Percentiles rank a stretch among this genome's conserved stretches.
These are phyloP conservation scores for Empidonax traillii DNA, from an alignment of 2,113 vertebrate species.

Conservation along the genomic window DNA sequence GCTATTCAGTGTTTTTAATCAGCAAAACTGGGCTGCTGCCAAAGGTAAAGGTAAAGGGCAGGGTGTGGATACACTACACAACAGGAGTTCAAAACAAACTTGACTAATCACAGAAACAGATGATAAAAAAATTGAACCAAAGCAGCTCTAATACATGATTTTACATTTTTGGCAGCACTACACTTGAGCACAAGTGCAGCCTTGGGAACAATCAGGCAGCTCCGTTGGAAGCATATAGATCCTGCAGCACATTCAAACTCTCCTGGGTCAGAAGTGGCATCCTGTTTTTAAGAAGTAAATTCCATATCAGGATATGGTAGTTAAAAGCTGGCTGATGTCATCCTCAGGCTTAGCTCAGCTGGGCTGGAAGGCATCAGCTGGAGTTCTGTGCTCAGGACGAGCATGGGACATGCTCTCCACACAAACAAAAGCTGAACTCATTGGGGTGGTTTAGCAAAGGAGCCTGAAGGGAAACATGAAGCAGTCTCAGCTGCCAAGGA, in stretches of 20 bases:
- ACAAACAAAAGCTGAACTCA: background rate
- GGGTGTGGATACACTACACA: background rate
- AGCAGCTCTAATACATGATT: background rate
- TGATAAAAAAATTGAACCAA: background rate
- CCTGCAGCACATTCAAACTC: background rate
- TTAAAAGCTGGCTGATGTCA: background rate
- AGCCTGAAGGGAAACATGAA: background rate
- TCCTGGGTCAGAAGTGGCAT: background rate
- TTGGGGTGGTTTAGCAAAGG: background rate
- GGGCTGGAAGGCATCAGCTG: background rate
- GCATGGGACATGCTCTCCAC: background rate
- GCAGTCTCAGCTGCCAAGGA: background rate
- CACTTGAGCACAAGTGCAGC: background rate
- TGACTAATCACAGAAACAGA: background rate
- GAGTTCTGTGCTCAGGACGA: background rate
- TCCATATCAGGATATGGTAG: background rate
- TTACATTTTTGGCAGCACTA: background rate
- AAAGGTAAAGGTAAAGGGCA: background rate
- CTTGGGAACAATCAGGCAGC: background rate
- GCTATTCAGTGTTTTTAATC: background rate
- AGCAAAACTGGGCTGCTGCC: background rate
- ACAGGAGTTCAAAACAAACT: background rate
- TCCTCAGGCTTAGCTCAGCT: background rate
- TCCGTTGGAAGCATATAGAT: background rate
- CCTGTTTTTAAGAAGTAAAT: slow-evolving; percentile 8